phyloP scores from a whole-genome alignment of 2,888 invertebrate species.

The Pristionchus maxplancki region DNA sequence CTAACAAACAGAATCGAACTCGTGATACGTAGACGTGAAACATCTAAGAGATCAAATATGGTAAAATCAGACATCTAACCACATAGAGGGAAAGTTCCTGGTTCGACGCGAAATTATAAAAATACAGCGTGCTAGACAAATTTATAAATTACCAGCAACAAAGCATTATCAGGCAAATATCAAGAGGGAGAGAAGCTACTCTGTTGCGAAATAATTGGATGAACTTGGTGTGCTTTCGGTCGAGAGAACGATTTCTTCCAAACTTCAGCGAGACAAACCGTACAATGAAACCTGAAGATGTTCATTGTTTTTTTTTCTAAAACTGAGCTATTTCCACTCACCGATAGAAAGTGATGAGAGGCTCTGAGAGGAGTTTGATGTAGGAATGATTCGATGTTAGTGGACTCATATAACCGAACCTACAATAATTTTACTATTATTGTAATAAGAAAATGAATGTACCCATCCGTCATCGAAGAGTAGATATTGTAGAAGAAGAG shows the following conservation, averaged over 20 bases:
- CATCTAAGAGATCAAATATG: not conserved
- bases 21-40: not conserved
- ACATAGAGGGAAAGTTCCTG: too few species aligned
- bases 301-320: not conserved
- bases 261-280: slow-evolving; percentile 82
- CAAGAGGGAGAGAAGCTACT: not conserved
- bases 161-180: not conserved
- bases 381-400: not conserved
- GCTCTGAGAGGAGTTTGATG: slow-evolving; percentile 21
- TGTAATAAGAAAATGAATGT: not conserved
- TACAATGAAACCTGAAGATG: slow-evolving; percentile 81
- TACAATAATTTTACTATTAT: not conserved
- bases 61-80: not conserved
- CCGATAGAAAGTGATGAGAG: slow-evolving; percentile 47
- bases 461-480: slow-evolving; percentile 45
- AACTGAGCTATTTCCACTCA: not conserved
- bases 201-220: not conserved
- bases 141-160: not conserved
- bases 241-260: slow-evolving; percentile 77
- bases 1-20: too few species aligned
- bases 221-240: slow-evolving; percentile 9
- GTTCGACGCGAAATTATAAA: not conserved
- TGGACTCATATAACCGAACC: not conserved
- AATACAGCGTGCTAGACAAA: not conserved
- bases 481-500: slow-evolving; percentile 43